Percentiles rank a stretch among this genome's conserved stretches.
These are phyloP conservation scores for Graptemys geographica DNA, from an alignment of 2,797 vertebrate species.

Conservation along the genomic window DNA sequence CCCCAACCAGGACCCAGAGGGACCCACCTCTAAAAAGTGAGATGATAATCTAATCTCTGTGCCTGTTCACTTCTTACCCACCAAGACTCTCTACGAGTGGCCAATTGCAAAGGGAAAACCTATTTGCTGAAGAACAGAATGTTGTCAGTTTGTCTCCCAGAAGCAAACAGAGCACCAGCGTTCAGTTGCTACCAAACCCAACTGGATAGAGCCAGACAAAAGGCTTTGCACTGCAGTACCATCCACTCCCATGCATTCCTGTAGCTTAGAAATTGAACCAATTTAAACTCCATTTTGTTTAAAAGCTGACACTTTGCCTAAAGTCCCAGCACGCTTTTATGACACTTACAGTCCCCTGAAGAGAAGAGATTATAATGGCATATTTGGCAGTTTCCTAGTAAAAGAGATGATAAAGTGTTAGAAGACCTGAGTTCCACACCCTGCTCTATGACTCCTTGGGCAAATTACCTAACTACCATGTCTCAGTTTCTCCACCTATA, in stretches of 20 bases:
- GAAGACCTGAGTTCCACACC: not conserved
- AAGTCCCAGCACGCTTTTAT: not conserved
- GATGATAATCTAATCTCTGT: not conserved
- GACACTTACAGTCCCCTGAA: not conserved
- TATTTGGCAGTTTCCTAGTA: not conserved
- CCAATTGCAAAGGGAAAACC: not conserved
- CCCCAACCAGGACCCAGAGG: not conserved
- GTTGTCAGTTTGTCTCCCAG: not conserved
- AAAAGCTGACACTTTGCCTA: not conserved
- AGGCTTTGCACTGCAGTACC: not conserved
- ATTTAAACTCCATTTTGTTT: not conserved
- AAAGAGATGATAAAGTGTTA: rapidly evolving
- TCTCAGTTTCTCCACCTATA: not conserved
- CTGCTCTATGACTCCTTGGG: not conserved
- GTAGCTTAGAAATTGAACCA: not conserved
- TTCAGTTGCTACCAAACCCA: not conserved
- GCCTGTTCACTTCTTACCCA: not conserved
- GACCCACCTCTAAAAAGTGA: not conserved
- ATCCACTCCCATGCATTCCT: not conserved
- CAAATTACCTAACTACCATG: not conserved
- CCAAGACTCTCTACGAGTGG: not conserved
- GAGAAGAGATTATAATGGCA: not conserved
- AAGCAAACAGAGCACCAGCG: not conserved
- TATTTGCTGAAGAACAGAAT: not conserved
- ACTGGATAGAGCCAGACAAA: not conserved